Base-by-base conservation (phyloP, 2,797 vertebrate genomes). In the Enteromius thamalakanensis region DNA sequence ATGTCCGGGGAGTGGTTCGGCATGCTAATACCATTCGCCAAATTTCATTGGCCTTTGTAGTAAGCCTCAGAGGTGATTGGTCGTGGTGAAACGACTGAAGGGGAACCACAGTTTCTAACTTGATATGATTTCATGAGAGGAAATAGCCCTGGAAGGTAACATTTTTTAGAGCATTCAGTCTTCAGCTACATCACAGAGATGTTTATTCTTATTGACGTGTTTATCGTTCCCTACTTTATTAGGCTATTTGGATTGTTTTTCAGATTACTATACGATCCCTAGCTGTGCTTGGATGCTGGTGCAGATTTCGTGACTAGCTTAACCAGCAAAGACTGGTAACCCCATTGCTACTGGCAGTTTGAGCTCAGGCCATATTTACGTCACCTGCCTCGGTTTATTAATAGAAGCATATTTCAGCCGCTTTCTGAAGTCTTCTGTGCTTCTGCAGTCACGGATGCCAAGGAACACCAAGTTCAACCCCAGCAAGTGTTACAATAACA, bases 371-470 rank as follows among this genome's bases (percentile, higher is more conserved):
- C 17, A 34, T 77, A 40, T 47, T 60, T 76, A 32, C 74, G 12
- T 76, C 23, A 19, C 75, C 37, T 58, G 21, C n/a, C n/a, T 65
- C 65, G 40, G 26, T 32, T 26, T 68, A 79, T 79, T 53, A 79
- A 68, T 69, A 79, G 78, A 80, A 68, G 40, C 11, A 37, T 40
- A 69, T n/a, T 37, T 40, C 14, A 68, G 34, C 4, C 0, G 1
- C 15, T 69, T 34, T 51, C 29, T 34, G 11, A 79, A 64, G 5
- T 29, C 15, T 62, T n/a, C 10, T 10, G 11, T 42, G 42, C 42
- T 78, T 47, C 17, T n/a, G 21, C 19, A 49, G 60, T 53, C 29
- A 68, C 23, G 47, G 21, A 79, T 79, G 47, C 45, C 29, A 79
- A 79, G 51, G 14, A 79, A 79, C 47, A 79, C 9, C 1, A 19